Evolutionary conservation across 2,113 vertebrate species (phyloP).

Genomic region (Canis aureus): DNA sequence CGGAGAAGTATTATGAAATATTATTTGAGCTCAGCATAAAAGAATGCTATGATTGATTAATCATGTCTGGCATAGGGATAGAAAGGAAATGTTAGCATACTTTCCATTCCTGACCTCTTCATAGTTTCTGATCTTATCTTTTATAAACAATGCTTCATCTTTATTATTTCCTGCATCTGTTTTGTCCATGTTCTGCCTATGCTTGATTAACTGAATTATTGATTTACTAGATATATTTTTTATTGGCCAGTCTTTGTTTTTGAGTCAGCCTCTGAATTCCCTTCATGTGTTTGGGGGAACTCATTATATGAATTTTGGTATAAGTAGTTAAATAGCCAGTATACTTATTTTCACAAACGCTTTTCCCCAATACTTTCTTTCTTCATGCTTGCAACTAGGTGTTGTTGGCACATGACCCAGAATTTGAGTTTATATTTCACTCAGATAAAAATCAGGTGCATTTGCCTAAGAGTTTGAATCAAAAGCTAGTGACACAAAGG

Average conservation of each 20-base stretch:
- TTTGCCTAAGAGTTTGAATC: conserved; percentile 11
- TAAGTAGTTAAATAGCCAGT: background rate
- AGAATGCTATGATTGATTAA: conserved; percentile 36
- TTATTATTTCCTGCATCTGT: background rate
- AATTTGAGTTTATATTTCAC: background rate
- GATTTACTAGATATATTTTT: background rate
- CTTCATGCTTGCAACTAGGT: background rate
- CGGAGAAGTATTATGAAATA: conserved; percentile 29
- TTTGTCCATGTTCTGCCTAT: background rate
- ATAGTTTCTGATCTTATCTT: background rate
- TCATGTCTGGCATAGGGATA: background rate
- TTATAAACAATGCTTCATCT: background rate
- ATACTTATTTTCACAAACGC: background rate
- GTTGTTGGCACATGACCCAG: background rate
- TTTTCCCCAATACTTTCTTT: background rate
- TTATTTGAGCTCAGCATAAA: conserved; percentile 57
- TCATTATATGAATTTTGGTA: conserved; percentile 5
- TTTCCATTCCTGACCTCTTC: background rate
- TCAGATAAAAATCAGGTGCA: background rate
- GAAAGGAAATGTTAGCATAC: background rate
- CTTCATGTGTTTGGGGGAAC: background rate
- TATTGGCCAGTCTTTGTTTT: background rate
- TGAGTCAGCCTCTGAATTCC: background rate
- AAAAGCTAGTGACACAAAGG: background rate
- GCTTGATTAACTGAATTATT: background rate